These are phyloP conservation scores for Pectinophora gossypiella DNA, from an alignment of 1,140 invertebrate genomes.

Conservation along the genomic window DNA sequence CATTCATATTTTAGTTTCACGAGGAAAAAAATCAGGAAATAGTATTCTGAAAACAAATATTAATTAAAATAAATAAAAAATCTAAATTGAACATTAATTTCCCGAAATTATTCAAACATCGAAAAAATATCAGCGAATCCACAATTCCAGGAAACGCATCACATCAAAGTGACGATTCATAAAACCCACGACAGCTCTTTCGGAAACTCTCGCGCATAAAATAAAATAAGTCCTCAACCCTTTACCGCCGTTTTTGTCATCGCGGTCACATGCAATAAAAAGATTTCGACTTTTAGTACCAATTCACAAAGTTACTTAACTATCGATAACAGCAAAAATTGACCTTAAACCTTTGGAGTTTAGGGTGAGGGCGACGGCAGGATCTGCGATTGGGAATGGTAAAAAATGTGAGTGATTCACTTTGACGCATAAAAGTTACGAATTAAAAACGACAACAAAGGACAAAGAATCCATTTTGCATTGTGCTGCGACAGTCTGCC, in stretches of 20 bases:
- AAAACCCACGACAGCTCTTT: not conserved
- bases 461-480: slow-evolving; percentile 72
- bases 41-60: too few species aligned
- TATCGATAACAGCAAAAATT: not conserved
- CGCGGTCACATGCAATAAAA: not conserved
- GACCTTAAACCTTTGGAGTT: not conserved
- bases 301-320: not conserved
- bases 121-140: not conserved
- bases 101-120: too few species aligned
- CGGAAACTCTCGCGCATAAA: not conserved
- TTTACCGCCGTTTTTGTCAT: not conserved
- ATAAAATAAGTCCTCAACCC: not conserved
- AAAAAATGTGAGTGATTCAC: slow-evolving; percentile 44
- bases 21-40: too few species aligned
- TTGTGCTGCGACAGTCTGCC: slow-evolving; percentile 63
- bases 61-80: too few species aligned
- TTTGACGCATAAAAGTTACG: slow-evolving; percentile 70
- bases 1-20: too few species aligned
- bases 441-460: slow-evolving; percentile 71
- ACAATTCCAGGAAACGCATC: not conserved
- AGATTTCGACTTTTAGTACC: not conserved
- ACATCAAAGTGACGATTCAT: not conserved
- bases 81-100: too few species aligned
- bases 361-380: not conserved
- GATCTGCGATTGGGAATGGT: not conserved